Evolutionary conservation across 2,113 vertebrate genomes (phyloP).

Genomic region (Mustelus asterias): DNA sequence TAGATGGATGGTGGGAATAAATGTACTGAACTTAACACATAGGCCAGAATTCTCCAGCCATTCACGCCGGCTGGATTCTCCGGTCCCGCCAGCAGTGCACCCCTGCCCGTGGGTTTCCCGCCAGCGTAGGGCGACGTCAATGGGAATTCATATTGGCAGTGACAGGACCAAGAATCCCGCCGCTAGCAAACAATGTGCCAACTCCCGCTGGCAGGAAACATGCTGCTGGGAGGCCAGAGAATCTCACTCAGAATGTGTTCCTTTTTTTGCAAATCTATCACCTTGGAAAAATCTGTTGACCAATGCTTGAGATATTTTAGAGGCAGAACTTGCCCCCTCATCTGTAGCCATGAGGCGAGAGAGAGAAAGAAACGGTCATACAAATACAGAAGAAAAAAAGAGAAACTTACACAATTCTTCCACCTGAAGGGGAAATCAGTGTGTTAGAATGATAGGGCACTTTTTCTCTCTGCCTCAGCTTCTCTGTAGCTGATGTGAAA

Average conservation of each 20-base stretch:
- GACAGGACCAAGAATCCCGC: too few relatives aligned
- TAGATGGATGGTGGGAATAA: too few relatives aligned
- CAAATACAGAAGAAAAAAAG: neutral
- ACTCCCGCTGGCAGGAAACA: too few relatives aligned
- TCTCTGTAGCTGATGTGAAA: neutral
- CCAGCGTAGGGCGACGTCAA: too few relatives aligned
- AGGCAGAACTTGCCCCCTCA: neutral
- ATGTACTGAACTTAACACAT: neutral
- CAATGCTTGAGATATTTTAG: neutral
- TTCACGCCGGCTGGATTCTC: too few relatives aligned
- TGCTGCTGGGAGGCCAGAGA: too few relatives aligned
- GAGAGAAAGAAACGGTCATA: neutral
- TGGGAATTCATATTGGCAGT: too few relatives aligned
- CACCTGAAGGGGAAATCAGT: neutral
- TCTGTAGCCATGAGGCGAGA: neutral
- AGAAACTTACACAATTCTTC: neutral
- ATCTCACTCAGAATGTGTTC: neutral
- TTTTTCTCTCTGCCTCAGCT: neutral
- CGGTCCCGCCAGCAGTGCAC: too few relatives aligned
- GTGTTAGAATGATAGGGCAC: neutral
- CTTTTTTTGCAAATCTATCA: neutral
- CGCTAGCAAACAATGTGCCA: too few relatives aligned
- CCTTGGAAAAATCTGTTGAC: neutral
- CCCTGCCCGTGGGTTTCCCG: too few relatives aligned
- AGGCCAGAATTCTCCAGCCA: too few relatives aligned